Conservation (phyloP, 1,140 invertebrate species). For the Neotoxoptera formosana region DNA sequence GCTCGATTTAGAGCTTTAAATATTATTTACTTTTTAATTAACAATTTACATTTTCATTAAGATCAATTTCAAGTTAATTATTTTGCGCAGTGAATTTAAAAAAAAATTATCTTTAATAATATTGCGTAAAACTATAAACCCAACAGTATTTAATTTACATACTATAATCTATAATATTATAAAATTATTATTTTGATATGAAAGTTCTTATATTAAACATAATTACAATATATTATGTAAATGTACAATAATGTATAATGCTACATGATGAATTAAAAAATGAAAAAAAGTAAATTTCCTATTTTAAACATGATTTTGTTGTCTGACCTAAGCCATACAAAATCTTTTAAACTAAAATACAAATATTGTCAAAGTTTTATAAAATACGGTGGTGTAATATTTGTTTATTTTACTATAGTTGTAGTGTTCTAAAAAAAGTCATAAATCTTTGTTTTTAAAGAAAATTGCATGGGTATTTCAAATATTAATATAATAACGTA, state of each 20-base stretch:
- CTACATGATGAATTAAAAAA: neutral
- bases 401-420: neutral
- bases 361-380: neutral
- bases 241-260: too few relatives aligned
- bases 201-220: neutral
- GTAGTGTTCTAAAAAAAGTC: neutral
- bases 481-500: neutral
- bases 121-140: neutral
- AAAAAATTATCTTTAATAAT: too few relatives aligned
- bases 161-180: neutral
- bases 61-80: too few relatives aligned
- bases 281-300: neutral
- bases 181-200: neutral
- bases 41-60: too few relatives aligned
- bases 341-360: neutral
- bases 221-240: too few relatives aligned
- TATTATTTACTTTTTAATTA: too few relatives aligned
- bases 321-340: neutral
- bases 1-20: too few relatives aligned
- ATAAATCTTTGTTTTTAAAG: constrained; percentile 1
- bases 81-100: too few relatives aligned
- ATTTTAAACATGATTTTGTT: neutral
- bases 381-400: neutral
- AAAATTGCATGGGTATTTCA: neutral
- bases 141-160: neutral